Conservation (phyloP, 2,888 invertebrate genomes). For the Hartigia nigra region DNA sequence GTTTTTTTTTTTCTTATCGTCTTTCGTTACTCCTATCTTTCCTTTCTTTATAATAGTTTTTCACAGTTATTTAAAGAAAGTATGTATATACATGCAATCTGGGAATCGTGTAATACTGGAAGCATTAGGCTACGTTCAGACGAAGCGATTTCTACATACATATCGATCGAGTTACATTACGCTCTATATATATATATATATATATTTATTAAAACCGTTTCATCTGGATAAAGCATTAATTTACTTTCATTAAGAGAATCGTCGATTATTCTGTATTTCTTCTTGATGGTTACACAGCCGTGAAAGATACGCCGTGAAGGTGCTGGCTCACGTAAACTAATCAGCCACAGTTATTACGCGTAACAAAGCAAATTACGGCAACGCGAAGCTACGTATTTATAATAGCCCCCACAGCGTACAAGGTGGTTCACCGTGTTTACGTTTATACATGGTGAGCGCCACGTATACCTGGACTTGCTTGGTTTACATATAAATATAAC, state of each 20-base stretch:
- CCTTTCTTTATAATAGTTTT: neutral
- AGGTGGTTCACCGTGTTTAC: neutral
- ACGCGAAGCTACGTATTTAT: constrained; percentile 4
- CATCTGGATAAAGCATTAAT: neutral
- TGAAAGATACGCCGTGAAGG: constrained; percentile 28
- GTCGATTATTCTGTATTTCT: neutral
- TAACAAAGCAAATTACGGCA: constrained; percentile 40
- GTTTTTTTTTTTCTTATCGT: neutral
- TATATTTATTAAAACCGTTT: no score
- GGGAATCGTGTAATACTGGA: neutral
- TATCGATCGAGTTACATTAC: no score
- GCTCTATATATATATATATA: no score
- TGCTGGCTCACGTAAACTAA: constrained; percentile 47
- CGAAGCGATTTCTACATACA: no score
- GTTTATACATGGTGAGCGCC: neutral
- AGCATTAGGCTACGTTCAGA: neutral
- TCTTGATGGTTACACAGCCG: neutral
- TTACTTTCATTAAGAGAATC: neutral
- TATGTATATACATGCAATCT: neutral
- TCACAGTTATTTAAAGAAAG: neutral
- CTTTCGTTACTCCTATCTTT: neutral
- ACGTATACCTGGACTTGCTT: neutral
- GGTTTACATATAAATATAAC: neutral
- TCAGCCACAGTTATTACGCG: constrained; percentile 45
- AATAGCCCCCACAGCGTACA: neutral